Percentiles rank a stretch among this genome's conserved stretches.
These are phyloP conservation scores for Platorchestia sp. DNA, from an alignment of 1,140 invertebrate genomes.

Conservation along the genomic window DNA sequence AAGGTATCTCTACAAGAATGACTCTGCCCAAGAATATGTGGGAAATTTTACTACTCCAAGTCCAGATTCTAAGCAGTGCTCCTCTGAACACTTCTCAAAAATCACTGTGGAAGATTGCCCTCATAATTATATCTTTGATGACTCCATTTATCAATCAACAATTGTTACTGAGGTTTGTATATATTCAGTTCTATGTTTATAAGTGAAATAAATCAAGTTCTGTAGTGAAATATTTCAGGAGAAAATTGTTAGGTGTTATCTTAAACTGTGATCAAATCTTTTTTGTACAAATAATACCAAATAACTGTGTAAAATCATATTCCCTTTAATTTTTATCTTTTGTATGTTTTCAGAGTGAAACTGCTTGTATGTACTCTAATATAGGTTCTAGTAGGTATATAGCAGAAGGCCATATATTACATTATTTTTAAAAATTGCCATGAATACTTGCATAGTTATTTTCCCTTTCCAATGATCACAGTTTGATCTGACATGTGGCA, in stretches of 20 bases:
- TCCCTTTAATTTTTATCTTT: neutral
- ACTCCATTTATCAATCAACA: slow-evolving; percentile 74
- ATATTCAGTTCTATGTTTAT: neutral
- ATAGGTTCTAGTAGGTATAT: neutral
- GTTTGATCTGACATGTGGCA: slow-evolving; percentile 62
- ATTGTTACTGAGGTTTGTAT: slow-evolving; percentile 75
- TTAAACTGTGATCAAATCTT: neutral
- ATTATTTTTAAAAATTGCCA: neutral
- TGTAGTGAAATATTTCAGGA: neutral
- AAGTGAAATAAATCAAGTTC: neutral
- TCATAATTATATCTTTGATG: slow-evolving; percentile 70
- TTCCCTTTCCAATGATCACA: slow-evolving; percentile 29
- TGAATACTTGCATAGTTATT: neutral
- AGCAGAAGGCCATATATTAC: neutral
- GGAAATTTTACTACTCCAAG: neutral
- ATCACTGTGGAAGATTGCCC: slow-evolving; percentile 69
- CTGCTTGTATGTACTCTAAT: no score
- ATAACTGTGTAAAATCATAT: neutral
- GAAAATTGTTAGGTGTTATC: neutral
- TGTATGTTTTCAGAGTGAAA: no score
- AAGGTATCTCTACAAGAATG: slow-evolving; percentile 66
- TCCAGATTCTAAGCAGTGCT: neutral
- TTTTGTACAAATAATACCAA: neutral
- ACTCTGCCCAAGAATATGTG: slow-evolving; percentile 58
- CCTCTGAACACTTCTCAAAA: slow-evolving; percentile 68